Evolutionary conservation across 1,140 invertebrate species (phyloP), one percentile per base, ranked within the genome.

Genomic region (Drosophila kikkawai): DNA sequence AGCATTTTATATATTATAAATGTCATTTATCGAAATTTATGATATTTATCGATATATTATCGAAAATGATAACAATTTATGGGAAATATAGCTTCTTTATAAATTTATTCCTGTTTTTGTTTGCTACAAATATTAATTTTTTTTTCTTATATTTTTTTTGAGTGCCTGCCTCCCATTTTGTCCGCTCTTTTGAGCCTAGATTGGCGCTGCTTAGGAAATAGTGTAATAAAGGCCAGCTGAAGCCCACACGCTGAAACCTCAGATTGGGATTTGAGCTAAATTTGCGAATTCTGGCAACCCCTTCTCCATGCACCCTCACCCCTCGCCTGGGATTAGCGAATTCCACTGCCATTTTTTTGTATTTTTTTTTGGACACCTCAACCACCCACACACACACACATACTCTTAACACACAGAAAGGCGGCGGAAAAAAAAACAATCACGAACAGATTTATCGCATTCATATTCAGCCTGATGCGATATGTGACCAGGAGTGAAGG

Each of bases 381-480:
- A 67, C 60, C 58, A 60, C 22, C 50, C 41, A 42, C 26, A 17
- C 60, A 53, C 36, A 36, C 29, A 26, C 44, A 41, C 37, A 51
- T 17, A 19, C 22, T 22, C 22, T 22, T 22, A 22, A 22, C 39
- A 34, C 39, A 51, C 19, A 44, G 19, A 22, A 26, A 50, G 50
- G 44, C 19, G 12, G 53, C 36, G 36, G 29, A 8, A 82, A 70
- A 75, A 86, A 91, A 91, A 91, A 91, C 87, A 91, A 91, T 91
- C 87, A 91, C 82, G 87, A 78, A 91, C 87, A 91, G 87, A 91
- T 91, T 91, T 91, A 91, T 91, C 87, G 88, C 87, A 81, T 91
- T 91, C 87, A 91, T 87, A 87, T 91, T 81, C 86, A 75, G 80
- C 66, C 61, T 91, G 86, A 91, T 91, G 86, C 79, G 85, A 90